phyloP scores from a whole-genome alignment of 1,140 invertebrate species.

The Hyles vespertilio region DNA sequence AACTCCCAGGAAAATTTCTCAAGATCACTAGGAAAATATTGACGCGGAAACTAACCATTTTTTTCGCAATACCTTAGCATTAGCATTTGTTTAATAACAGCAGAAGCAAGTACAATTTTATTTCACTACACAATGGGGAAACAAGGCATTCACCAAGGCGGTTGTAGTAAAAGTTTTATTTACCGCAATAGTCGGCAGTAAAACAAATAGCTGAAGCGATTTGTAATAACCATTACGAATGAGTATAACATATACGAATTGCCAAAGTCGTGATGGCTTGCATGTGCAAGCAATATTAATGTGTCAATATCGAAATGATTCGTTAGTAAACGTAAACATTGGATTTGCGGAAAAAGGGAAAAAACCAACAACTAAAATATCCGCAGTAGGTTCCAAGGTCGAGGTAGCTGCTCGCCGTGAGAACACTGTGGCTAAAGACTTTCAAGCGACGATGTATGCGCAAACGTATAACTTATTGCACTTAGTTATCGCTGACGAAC shows the following conservation, averaged over 20 bases:
- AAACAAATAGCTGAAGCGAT: conserved; percentile 4
- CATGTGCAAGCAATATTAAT: conserved; percentile 2
- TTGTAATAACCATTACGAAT: conserved; percentile 8
- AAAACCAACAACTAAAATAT: conserved; percentile 54
- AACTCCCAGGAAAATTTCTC: conserved; percentile 31
- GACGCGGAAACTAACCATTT: no score
- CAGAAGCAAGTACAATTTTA: no score
- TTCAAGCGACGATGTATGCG: conserved; percentile 50
- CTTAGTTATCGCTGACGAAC: conserved; percentile 4
- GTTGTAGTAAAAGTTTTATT: no score
- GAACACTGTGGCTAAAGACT: conserved; percentile 40
- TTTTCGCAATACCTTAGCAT: no score
- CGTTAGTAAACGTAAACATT: conserved; percentile 22
- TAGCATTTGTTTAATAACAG: no score
- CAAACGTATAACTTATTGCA: conserved; percentile 33
- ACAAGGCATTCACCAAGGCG: no score
- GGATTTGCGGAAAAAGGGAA: conserved; percentile 57
- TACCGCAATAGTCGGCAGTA: background rate
- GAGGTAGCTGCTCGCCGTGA: conserved; percentile 58
- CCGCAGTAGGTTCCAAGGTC: conserved; percentile 58
- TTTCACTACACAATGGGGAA: no score
- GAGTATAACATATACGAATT: conserved; percentile 4
- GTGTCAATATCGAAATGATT: conserved; percentile 13
- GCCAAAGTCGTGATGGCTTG: conserved; percentile 15
- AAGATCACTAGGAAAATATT: conserved; percentile 4